These are phyloP conservation scores for Bombyx huttoni DNA, from an alignment of 2,888 invertebrate species.

Conservation along the genomic window DNA sequence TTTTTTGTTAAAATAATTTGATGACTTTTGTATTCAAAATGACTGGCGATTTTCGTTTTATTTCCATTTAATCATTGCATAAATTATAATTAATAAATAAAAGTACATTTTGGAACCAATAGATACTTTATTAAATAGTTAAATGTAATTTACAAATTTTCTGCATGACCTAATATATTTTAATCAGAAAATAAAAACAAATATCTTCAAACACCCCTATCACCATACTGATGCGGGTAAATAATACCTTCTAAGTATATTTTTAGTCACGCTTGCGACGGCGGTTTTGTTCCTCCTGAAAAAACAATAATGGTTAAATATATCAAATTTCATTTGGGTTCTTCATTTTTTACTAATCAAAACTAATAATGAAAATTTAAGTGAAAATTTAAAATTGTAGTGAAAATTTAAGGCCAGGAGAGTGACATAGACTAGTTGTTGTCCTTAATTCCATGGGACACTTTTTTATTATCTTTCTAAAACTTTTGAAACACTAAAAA, in stretches of 20 bases:
- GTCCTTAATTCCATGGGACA: no score
- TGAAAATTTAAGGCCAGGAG: neutral
- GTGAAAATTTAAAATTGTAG: neutral
- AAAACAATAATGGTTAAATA: conserved; percentile 11
- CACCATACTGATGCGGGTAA: neutral
- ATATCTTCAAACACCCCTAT: neutral
- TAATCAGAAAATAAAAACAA: neutral
- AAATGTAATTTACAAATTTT: neutral
- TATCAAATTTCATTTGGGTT: neutral
- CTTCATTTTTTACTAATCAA: neutral
- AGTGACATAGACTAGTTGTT: no score
- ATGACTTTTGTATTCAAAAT: no score
- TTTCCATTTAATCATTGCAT: no score
- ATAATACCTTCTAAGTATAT: neutral
- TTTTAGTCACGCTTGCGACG: conserved; percentile 66
- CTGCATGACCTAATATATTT: neutral
- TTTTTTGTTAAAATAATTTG: no score
- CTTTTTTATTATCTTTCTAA: no score
- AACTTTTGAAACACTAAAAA: no score
- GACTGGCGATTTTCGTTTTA: no score
- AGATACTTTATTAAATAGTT: neutral
- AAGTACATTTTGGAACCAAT: neutral
- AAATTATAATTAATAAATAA: no score
- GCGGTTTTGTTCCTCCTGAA: conserved; percentile 63
- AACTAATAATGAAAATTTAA: neutral